Evolutionary conservation across 2,888 invertebrate species (phyloP), one percentile per base, ranked within the genome.

Genomic region (Apamea monoglypha): DNA sequence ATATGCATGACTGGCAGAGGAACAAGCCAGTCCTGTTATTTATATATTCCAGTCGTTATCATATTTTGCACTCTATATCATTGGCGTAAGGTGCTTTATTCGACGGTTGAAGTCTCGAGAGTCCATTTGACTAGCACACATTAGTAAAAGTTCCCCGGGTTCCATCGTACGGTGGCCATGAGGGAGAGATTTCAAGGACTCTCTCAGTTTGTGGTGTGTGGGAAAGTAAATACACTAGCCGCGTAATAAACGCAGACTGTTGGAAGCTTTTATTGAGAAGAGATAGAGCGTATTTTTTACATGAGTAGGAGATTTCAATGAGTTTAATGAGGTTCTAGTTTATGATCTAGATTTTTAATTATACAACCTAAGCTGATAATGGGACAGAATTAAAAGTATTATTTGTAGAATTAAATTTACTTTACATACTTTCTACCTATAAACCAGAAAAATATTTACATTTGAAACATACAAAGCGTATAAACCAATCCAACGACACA

Each of bases 51-150:
- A 25, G 36, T 68, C 80, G 81, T 85, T 90, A 92, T 91, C 87
- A 90, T 87, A 93, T 91, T 93, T 89, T 93, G 90, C 83, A 91
- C 95, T 91, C 90, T 95, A 93, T 91, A 73, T 80, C 89, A 74
- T 82, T 85, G 89, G 81, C 80, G 88, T 94, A 95, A 91, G 92
- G 94, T 89, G 88, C 90, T 89, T 93, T 95, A 94, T 96, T 91
- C 92, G 88, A 91, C 91, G 92, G 87, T 86, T 85, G 83, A 89
- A 92, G 89, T 90, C 95, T 94, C 96, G 91, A 94, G 96, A 95
- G 96, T 95, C 96, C 96, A 96, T 96, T 96, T 96, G 96, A 96
- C 96, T 96, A 96, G 95, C 93, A 94, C 95, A 94, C 95, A 96
- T 96, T 96, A 96, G 96, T 96, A 96, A 96, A 96, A 96, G 95